phyloP scores from a whole-genome alignment of 2,888 invertebrate species.

The Caenorhabditis macrosperma region DNA sequence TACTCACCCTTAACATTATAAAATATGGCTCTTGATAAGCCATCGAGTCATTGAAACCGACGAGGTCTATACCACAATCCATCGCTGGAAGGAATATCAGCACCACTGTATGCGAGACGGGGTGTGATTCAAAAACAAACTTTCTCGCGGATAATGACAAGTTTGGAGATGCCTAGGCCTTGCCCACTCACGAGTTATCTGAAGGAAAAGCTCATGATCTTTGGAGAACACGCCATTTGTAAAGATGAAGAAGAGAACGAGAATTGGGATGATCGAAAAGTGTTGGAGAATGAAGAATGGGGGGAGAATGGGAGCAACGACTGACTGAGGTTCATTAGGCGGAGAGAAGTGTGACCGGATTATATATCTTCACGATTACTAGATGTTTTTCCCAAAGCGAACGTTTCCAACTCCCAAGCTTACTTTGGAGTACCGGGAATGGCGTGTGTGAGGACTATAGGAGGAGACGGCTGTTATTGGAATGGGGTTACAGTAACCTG shows the following conservation, averaged over 20 bases:
- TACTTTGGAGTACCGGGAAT: too few species aligned
- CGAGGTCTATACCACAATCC: constrained; percentile 1
- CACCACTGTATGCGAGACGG: neutral
- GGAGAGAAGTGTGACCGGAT: neutral
- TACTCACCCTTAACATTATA: constrained; percentile 24
- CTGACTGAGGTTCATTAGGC: neutral
- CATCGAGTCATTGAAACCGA: constrained; percentile 34
- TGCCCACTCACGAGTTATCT: neutral
- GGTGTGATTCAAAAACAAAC: constrained; percentile 5
- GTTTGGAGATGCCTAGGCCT: neutral
- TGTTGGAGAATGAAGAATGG: neutral
- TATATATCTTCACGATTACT: neutral
- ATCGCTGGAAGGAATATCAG: neutral
- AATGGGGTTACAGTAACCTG: too few species aligned
- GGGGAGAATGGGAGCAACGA: neutral
- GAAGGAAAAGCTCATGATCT: neutral
- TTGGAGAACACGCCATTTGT: neutral
- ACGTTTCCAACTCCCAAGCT: neutral
- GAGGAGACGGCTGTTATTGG: too few species aligned
- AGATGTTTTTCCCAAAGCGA: neutral
- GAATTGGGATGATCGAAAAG: too few species aligned
- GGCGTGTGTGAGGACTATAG: too few species aligned
- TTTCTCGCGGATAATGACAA: neutral
- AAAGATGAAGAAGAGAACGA: neutral
- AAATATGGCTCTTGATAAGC: constrained; percentile 30